Evolutionary conservation across 2,888 invertebrate species (phyloP), one percentile per base, ranked within the genome.

Genomic region (Hedychridium roseum): DNA sequence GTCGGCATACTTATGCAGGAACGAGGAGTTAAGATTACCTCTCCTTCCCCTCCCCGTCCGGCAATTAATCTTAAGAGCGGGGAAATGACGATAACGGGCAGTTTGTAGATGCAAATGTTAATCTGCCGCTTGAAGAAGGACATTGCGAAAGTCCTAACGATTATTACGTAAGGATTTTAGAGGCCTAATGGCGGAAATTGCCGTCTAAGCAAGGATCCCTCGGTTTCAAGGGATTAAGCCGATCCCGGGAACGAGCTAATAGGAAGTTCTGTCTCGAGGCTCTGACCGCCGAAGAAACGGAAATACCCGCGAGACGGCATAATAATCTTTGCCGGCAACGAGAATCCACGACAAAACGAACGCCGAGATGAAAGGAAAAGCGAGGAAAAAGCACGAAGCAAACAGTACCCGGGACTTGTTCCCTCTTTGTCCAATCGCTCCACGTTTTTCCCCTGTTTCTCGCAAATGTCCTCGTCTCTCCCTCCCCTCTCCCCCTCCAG

Each of bases 221-320:
- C 42, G 42, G 38, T 44, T 44, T 26, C 31, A 23, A 23, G 17
- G 9, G 31, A 44, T 44, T 44, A 44, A 39, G 40, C n/a, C 42
- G 14, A 31, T 23, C 23, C 32, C 44, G 16, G 14, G 17, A 3
- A 27, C 23, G 6, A 44, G 44, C 31, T 41, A 44, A 44, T 30
- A 14, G 21, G 15, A 21, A 18, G 41, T 9, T 31, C 14, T 18
- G 26, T 34, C 26, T 14, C 23, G 15, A n/a, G 4, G 15, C n/a
- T 9, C 12, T 14, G 30, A 45, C 18, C 12, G 6, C 31, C 11
- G 17, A 1, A 31, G 38, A 41, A 21, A 35, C 27, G 39, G 32
- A 51, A 59, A 56, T 44, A 50, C 46, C 44, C 39, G 18, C 27
- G 32, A n/a, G 38, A 38, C 38, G 37, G 43, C 43, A 53, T 43